phyloP scores from a whole-genome alignment of 2,797 vertebrate species.

The Lutjanus argentimaculatus region DNA sequence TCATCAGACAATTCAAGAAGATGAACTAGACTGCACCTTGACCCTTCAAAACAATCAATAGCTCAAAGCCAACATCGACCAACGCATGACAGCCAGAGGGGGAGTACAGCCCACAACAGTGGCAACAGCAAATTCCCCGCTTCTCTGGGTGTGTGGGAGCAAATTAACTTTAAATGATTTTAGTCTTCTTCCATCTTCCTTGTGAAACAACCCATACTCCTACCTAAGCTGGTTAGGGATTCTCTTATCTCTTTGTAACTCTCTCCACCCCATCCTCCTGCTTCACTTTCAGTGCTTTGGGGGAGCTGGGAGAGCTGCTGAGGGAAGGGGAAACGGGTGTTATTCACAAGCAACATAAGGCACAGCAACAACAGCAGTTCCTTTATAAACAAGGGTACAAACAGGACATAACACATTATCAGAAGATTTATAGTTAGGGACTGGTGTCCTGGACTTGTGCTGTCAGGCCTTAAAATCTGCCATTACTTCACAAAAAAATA shows the following conservation, averaged over 20 bases:
- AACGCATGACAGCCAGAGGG: slow-evolving; percentile 55
- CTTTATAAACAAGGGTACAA: slow-evolving; percentile 37
- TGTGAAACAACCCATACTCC: slow-evolving; percentile 91
- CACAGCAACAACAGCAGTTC: slow-evolving; percentile 69
- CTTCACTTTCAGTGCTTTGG: slow-evolving; percentile 91
- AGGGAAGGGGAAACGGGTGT: slow-evolving; percentile 90
- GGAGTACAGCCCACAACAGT: slow-evolving; percentile 22
- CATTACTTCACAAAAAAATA: neutral
- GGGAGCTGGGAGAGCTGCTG: slow-evolving; percentile 91
- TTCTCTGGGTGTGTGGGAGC: slow-evolving; percentile 73
- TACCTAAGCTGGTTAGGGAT: slow-evolving; percentile 91
- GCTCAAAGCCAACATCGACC: slow-evolving; percentile 49
- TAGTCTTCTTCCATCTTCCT: slow-evolving; percentile 82
- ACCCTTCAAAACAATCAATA: slow-evolving; percentile 36
- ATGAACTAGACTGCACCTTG: slow-evolving; percentile 20
- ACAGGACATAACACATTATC: slow-evolving; percentile 37
- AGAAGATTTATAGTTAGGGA: slow-evolving; percentile 6
- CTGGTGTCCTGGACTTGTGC: slow-evolving; percentile 33
- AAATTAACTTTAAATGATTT: slow-evolving; percentile 71
- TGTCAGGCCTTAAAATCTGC: neutral
- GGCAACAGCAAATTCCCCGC: slow-evolving; percentile 50
- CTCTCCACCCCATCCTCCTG: slow-evolving; percentile 91
- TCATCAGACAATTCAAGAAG: slow-evolving; percentile 18
- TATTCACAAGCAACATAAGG: slow-evolving; percentile 84
- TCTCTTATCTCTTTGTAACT: slow-evolving; percentile 91